Percentiles rank a stretch among this genome's conserved stretches.
Evolutionary conservation across 1,140 invertebrate genomes (phyloP).

Genomic region (Zaprionus capensis): DNA sequence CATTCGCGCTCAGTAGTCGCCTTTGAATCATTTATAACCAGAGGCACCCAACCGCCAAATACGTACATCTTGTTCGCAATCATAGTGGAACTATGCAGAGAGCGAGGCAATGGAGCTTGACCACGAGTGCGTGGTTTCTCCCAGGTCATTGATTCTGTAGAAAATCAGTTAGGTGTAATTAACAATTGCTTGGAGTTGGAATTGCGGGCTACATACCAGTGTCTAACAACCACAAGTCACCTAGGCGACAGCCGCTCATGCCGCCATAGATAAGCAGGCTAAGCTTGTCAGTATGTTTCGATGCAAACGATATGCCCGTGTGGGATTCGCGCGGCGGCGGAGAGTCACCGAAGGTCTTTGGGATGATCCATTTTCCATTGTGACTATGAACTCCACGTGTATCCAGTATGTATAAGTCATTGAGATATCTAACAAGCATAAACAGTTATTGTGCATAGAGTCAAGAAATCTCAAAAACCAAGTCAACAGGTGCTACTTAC

Average conservation of each 20-base stretch:
- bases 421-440: conserved; percentile 85
- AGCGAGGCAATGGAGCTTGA: conserved; percentile 95
- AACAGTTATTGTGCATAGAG: background rate
- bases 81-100: conserved; percentile 97
- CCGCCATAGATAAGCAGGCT: conserved; percentile 98
- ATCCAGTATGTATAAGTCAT: conserved; percentile 96
- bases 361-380: conserved; percentile 94
- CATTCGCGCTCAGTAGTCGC: conserved; percentile 98
- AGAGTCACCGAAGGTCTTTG: conserved; percentile 91
- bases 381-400: conserved; percentile 89
- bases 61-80: conserved; percentile 98
- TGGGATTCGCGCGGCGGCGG: conserved; percentile 98
- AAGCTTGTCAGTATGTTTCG: conserved; percentile 91
- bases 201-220: conserved; percentile 71
- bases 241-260: conserved; percentile 98
- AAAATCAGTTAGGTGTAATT: background rate
- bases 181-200: conserved; percentile 12
- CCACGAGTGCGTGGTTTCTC: conserved; percentile 94
- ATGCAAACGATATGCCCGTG: conserved; percentile 95
- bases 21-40: conserved; percentile 91
- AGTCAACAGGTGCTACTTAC: conserved; percentile 86
- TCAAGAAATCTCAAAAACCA: background rate
- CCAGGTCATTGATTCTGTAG: conserved; percentile 92
- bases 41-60: conserved; percentile 97
- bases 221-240: conserved; percentile 98